These are phyloP conservation scores for Solea solea DNA, from an alignment of 2,113 vertebrate genomes.

Conservation along the genomic window DNA sequence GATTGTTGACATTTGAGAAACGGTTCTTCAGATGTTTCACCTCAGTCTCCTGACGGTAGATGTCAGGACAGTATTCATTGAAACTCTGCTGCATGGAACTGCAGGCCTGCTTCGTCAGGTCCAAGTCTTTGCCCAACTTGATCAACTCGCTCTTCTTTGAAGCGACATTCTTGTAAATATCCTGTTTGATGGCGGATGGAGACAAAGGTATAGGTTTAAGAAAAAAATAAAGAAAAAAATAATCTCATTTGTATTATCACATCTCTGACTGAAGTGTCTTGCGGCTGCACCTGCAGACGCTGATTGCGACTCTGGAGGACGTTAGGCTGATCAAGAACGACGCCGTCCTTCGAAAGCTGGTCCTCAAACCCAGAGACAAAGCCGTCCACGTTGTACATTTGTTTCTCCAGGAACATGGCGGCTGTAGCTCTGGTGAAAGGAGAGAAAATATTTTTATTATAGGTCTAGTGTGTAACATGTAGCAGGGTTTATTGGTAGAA, in stretches of 20 bases:
- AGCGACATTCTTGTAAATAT: slow-evolving; percentile 74
- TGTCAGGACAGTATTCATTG: slow-evolving; percentile 91
- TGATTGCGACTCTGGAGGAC: slow-evolving; percentile 79
- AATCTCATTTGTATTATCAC: background rate
- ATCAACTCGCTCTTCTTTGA: slow-evolving; percentile 84
- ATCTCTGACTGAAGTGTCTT: background rate
- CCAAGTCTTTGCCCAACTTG: slow-evolving; percentile 86
- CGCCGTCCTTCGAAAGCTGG: slow-evolving; percentile 81
- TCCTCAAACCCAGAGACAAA: slow-evolving; percentile 85
- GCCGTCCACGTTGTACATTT: slow-evolving; percentile 83
- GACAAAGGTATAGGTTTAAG: background rate
- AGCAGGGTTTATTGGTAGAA: no score
- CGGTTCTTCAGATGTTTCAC: slow-evolving; percentile 90
- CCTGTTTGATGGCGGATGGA: slow-evolving; percentile 70
- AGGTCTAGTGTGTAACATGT: no score
- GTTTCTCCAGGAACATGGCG: slow-evolving; percentile 87
- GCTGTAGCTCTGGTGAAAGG: slow-evolving; percentile 82
- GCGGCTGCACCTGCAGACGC: slow-evolving; percentile 84
- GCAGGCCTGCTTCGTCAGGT: slow-evolving; percentile 84
- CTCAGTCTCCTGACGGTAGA: slow-evolving; percentile 84
- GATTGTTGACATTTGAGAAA: slow-evolving; percentile 83
- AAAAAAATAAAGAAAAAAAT: background rate
- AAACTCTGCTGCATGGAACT: slow-evolving; percentile 86
- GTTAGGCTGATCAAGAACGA: slow-evolving; percentile 79
- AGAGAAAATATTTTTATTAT: background rate